Base-by-base conservation (phyloP, 2,113 vertebrate species). In the Himantopus leucocephalus region DNA sequence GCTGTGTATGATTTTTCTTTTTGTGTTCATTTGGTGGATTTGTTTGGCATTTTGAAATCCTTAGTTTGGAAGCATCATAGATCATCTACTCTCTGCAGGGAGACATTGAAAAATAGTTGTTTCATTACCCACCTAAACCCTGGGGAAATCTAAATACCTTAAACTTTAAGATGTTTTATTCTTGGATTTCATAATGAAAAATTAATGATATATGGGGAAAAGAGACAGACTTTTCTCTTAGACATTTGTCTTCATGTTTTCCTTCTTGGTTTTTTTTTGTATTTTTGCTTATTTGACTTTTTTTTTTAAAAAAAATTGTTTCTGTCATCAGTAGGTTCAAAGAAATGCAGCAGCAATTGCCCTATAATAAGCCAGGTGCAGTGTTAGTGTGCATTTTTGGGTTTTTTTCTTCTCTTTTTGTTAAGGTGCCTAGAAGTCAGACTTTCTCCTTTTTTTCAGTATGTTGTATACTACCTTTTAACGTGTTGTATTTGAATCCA, bases 91-190 rank as follows among this genome's bases (percentile, higher is more conserved):
- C 68, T 95, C 81, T 90, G 53, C 58, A 92, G 87, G 39, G 59
- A 94, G 91, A 95, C 89, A 60, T 55, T 93, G 93, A 94, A 95
- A 92, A 94, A 93, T 94, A 88, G 68, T 96, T 92, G 64, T 88
- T 97, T 97, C 84, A 91, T 97, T 96, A 95, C 66, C 90, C 66
- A 87, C 22, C 7, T 17, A 97, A 86, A 94, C 95, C 97, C 96
- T 91, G 95, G 85, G 97, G 97, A 96, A 96, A 97, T 96, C 62
- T 92, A 96, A 97, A 97, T 98, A 96, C 97, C 94, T 97, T 92
- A 79, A 94, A 88, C 79, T 96, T 94, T 91, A 95, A 96, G 74
- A 95, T 74, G 94, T 74, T 98, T 96, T 97, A 96, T 97, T 95
- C 94, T 92, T 93, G 74, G 67, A 96, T 97, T 98, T 97, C 67